Base-by-base conservation (phyloP, 1,140 invertebrate genomes). In the Dreissena rostriformis region DNA sequence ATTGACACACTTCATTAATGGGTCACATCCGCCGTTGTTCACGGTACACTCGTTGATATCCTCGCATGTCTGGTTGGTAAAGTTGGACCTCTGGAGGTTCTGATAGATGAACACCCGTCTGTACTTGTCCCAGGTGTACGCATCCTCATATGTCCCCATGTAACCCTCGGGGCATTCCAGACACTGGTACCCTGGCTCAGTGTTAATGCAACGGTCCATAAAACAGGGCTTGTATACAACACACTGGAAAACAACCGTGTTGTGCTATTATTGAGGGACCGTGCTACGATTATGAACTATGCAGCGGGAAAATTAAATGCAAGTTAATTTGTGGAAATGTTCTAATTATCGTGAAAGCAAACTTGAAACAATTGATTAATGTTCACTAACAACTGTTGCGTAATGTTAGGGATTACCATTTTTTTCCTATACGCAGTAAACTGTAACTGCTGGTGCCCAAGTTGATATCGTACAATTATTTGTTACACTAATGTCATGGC, bases 121-220 rank as follows among this genome's bases (percentile, higher is more conserved):
- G 39, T 78, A 75, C 7, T 73, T 39, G 52, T 88, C 84, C 26
- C 53, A 82, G 22, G 86, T 77, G 12, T 80, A 72, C 12, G 86
- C 89, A 75, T 90, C 89, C 72, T 88, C 88, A 76, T 77, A 90
- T 8, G 87, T 86, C 7, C 89, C 89, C 17, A 14, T 65, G 65
- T 88, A 89, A n/a, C 89, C 89, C 26, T 28, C 22, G 1, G 89
- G 89, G 63, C 89, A 90, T 15, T 67, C 84, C 12, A 81, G 65
- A 82, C 89, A 90, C 55, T 90, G 87, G 65, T 88, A 90, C n/a
- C 89, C 89, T 0, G 89, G 89, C 11, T 71, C 79, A 15, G 86
- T 90, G 78, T 90, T 90, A 24, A 88, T 88, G 67, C 89, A 90
- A 22, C 82, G 53, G 15, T 53, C 39, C 39, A 88, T 70, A 28